Base-by-base conservation (phyloP, 2,888 invertebrate genomes). In the Adelognathus sp. region DNA sequence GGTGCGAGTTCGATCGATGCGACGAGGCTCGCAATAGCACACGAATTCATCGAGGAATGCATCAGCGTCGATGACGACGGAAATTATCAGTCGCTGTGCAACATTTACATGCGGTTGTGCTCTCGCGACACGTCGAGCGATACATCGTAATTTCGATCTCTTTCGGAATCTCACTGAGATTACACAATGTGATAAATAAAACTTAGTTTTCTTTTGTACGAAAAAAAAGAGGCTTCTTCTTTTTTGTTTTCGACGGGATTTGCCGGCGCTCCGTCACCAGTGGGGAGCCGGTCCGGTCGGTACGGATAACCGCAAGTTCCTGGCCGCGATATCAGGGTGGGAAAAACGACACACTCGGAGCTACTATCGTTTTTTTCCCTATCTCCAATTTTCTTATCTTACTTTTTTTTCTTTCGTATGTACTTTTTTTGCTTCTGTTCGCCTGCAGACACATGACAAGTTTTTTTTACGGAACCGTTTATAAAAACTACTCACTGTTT, bases 31-130 rank as follows among this genome's bases (percentile, higher is more conserved):
- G 70, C 44, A 69, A 66, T 78, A 0, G 71, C 54, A 24, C 74
- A 79, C 46, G 76, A 83, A 14, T 81, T 82, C 21, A 76, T 83
- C 27, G 27, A 54, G n/a, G 69, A 81, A 58, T 73, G 71, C 16
- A 31, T 80, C 18, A 52, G 54, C 7, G 60, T 60, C 14, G 18
- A 58, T 66, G 63, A 70, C 50, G 74, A 75, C 29, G 74, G 66
- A 14, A 79, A 58, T 69, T 61, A 72, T 39, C n/a, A 27, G 44
- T 36, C 74, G 11, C n/a, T 75, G 2, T 41, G 31, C 2, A 29
- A 29, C 63, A 63, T 75, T 14, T 78, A 75, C 44, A 71, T 71
- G 33, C 54, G 67, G 14, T 67, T 78, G 36, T 56, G 9, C 7
- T 41, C 56, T 16, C 58, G 18, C 14, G 11, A n/a, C 18, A 14